phyloP scores from a whole-genome alignment of 2,888 invertebrate species.

The Stenchaetothrips biformis region DNA sequence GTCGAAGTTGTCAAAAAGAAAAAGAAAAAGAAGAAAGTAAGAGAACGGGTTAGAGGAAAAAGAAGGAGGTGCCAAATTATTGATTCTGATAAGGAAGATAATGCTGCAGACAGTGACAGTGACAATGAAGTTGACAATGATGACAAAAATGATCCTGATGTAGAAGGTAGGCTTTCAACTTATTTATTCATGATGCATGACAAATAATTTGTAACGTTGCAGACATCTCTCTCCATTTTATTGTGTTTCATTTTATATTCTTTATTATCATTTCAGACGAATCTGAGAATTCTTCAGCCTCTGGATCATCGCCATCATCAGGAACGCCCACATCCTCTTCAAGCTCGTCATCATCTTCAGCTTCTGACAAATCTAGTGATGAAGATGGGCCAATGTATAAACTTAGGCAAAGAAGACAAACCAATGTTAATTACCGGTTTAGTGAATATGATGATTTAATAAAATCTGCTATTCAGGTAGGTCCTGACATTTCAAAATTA shows the following conservation, averaged over 20 bases:
- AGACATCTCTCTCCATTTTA: background rate
- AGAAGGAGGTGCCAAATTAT: conserved; percentile 47
- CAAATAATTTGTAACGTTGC: background rate
- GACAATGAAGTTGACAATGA: conserved; percentile 43
- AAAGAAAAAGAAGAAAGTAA: conserved; percentile 37
- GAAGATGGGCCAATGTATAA: conserved; percentile 72
- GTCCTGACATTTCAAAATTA: background rate
- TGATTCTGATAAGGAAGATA: conserved; percentile 44
- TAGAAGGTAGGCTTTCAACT: conserved; percentile 28
- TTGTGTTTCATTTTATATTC: background rate
- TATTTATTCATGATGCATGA: background rate
- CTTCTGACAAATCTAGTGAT: conserved; percentile 35
- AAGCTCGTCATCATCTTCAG: conserved; percentile 27
- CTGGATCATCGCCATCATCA: conserved; percentile 35
- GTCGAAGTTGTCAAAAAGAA: conserved; percentile 36
- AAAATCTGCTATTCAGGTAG: conserved; percentile 77
- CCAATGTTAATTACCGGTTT: conserved; percentile 77
- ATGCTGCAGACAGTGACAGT: conserved; percentile 45
- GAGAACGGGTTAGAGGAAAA: conserved; percentile 45
- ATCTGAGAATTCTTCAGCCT: conserved; percentile 38
- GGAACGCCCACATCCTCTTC: conserved; percentile 22
- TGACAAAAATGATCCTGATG: conserved; percentile 40
- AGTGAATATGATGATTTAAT: conserved; percentile 95
- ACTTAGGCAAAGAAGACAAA: conserved; percentile 70
- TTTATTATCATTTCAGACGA: conserved; percentile 29